Evolutionary conservation across 2,888 invertebrate genomes (phyloP).

Genomic region (Euspilapteryx auroguttella): DNA sequence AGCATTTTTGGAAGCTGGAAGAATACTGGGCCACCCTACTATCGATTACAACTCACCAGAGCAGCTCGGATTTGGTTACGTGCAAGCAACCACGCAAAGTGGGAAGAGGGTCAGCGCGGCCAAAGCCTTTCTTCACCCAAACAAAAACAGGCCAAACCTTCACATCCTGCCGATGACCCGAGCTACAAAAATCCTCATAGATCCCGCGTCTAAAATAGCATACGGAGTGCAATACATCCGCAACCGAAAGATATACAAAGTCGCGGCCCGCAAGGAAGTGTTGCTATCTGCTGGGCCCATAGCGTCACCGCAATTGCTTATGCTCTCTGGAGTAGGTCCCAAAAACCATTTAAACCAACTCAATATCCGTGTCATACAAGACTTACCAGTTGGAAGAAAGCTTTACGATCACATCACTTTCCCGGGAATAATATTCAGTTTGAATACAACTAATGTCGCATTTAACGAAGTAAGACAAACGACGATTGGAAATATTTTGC

Average conservation of each 20-base stretch:
- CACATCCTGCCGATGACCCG: constrained; percentile 56
- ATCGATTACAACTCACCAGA: constrained; percentile 69
- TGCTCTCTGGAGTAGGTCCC: constrained; percentile 75
- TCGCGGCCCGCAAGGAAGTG: constrained; percentile 66
- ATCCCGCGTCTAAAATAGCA: constrained; percentile 39
- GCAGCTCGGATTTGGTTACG: constrained; percentile 58
- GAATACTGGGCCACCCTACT: constrained; percentile 63
- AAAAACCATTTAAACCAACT: constrained; percentile 52
- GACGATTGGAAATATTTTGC: constrained; percentile 14
- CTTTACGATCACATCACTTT: constrained; percentile 67
- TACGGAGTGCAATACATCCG: constrained; percentile 58
- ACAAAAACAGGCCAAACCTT: constrained; percentile 54
- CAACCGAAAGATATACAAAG: constrained; percentile 31
- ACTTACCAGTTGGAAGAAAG: constrained; percentile 66
- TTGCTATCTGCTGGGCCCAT: constrained; percentile 78
- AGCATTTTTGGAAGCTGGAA: constrained; percentile 66
- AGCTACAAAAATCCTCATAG: constrained; percentile 58
- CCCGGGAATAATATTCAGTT: constrained; percentile 67
- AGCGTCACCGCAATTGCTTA: constrained; percentile 79
- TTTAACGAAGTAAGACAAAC: constrained; percentile 20
- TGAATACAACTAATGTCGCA: constrained; percentile 28
- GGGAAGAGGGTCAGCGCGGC: constrained; percentile 64
- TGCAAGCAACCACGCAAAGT: constrained; percentile 62
- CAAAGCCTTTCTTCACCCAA: constrained; percentile 60
- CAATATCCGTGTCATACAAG: constrained; percentile 57